These are phyloP conservation scores for Laodelphax striatellus DNA, from an alignment of 1,140 invertebrate genomes.

Conservation along the genomic window DNA sequence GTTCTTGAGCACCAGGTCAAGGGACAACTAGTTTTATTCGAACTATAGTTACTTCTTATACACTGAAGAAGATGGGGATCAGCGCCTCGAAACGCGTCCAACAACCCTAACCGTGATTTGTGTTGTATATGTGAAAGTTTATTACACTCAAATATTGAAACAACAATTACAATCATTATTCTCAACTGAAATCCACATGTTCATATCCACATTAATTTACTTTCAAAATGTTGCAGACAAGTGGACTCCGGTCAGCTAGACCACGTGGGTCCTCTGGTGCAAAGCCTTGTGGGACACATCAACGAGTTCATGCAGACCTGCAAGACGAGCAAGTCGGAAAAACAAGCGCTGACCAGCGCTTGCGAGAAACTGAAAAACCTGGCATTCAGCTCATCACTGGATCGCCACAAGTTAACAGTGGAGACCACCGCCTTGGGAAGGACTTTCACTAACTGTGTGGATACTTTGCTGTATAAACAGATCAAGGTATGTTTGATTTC, in stretches of 20 bases:
- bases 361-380: conserved; percentile 16
- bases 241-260: conserved; percentile 24
- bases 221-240: conserved; percentile 22
- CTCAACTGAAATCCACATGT: not conserved
- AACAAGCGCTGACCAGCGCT: conserved; percentile 9
- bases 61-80: too few species aligned
- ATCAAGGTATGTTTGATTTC: conserved; percentile 20
- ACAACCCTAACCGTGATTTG: too few species aligned
- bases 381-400: conserved; percentile 4
- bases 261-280: conserved; percentile 25
- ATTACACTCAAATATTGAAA: not conserved
- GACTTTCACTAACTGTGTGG: conserved; percentile 34
- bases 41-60: too few species aligned
- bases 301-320: conserved; percentile 23
- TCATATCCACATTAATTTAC: not conserved
- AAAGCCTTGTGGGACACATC: conserved; percentile 26
- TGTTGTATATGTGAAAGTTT: too few species aligned
- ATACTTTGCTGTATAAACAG: conserved; percentile 29
- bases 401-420: conserved; percentile 17
- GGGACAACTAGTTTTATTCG: too few species aligned
- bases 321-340: not conserved
- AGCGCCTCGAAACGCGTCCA: too few species aligned
- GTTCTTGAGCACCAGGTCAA: too few species aligned
- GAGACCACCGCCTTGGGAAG: conserved; percentile 30
- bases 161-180: too few species aligned